Conservation (phyloP, 2,113 vertebrate species). For the Pedionomus torquatus region DNA sequence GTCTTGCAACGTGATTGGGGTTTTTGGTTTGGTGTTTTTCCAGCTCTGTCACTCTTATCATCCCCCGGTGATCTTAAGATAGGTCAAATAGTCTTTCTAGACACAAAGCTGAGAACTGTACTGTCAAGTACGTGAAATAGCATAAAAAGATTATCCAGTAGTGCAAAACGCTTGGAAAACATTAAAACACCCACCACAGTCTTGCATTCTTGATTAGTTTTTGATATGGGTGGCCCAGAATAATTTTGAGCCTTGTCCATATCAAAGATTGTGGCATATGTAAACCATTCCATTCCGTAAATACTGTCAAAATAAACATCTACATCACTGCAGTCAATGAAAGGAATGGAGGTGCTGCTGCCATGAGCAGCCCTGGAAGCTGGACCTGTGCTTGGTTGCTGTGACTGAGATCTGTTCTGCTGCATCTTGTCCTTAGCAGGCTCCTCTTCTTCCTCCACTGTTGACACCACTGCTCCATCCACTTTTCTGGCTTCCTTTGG, state of each 20-base stretch:
- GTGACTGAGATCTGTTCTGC: constrained; percentile 77
- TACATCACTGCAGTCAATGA: constrained; percentile 89
- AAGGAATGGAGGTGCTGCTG: constrained; percentile 86
- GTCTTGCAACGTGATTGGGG: background rate
- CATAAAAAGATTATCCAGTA: background rate
- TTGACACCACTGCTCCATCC: constrained; percentile 49
- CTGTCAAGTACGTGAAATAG: background rate
- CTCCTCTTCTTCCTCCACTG: constrained; percentile 76
- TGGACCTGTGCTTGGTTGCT: constrained; percentile 94
- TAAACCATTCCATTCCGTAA: background rate
- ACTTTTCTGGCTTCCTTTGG: constrained; percentile 71
- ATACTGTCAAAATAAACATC: constrained; percentile 65
- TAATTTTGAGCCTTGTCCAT: background rate
- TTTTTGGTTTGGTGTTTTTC: background rate
- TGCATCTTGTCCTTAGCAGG: constrained; percentile 71
- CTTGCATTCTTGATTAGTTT: background rate
- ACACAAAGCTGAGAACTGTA: background rate
- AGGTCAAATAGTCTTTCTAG: background rate
- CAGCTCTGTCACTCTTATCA: background rate
- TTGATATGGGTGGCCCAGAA: background rate
- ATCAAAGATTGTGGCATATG: background rate
- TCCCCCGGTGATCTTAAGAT: background rate
- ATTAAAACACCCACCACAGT: background rate
- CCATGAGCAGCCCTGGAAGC: constrained; percentile 84
- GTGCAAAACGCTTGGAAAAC: background rate